A percentile compares a stretch with the other conserved stretches of the same genome.
These are phyloP conservation scores for Aphelinus certus DNA, from an alignment of 1,140 invertebrate species.

Conservation along the genomic window DNA sequence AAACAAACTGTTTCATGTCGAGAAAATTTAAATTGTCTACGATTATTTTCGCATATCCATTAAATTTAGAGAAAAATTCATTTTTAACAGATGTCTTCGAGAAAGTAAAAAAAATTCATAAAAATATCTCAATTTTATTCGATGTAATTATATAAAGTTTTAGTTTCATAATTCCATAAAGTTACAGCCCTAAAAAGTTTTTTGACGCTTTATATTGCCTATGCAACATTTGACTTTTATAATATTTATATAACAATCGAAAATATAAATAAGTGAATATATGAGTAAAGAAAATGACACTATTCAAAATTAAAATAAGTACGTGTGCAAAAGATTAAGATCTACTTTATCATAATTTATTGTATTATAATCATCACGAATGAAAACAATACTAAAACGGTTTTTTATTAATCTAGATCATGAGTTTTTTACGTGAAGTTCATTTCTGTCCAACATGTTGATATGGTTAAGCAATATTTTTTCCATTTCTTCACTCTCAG, in stretches of 20 bases:
- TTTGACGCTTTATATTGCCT: too few relatives aligned
- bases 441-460: background rate
- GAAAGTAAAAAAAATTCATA: slow-evolving; percentile 2
- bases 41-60: too few relatives aligned
- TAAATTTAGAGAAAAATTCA: too few relatives aligned
- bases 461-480: slow-evolving; percentile 7
- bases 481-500: slow-evolving; percentile 17
- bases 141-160: background rate
- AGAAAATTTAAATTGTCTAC: too few relatives aligned
- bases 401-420: slow-evolving; percentile 12
- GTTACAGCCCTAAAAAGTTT: background rate
- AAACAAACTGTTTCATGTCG: too few relatives aligned
- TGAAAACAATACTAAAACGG: background rate
- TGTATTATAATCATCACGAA: background rate
- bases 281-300: too few relatives aligned
- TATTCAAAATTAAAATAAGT: slow-evolving; percentile 12
- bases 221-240: too few relatives aligned
- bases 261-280: too few relatives aligned
- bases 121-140: slow-evolving; percentile 19
- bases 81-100: background rate
- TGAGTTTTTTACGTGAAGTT: slow-evolving; percentile 18
- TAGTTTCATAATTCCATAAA: slow-evolving; percentile 1
- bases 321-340: slow-evolving; percentile 4
- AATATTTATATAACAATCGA: too few relatives aligned
- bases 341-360: background rate